Evolutionary conservation across 2,113 vertebrate species (phyloP).

Genomic region (Silurus meridionalis): DNA sequence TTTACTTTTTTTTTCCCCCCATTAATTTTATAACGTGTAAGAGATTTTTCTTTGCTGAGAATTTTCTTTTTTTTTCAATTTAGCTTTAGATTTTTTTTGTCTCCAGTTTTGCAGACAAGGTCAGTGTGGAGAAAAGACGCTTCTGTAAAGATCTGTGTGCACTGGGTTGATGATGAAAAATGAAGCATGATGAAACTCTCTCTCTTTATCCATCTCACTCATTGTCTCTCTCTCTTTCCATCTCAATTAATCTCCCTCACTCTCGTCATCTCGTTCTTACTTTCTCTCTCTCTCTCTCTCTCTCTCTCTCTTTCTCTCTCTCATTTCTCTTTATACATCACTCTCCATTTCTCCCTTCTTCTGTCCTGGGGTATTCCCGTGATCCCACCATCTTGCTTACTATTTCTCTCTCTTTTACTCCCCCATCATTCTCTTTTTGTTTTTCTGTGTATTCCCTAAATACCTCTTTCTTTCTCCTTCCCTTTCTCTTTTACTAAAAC

Average conservation of each 20-base stretch:
- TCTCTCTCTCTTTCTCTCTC: not conserved
- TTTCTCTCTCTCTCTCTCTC: not conserved
- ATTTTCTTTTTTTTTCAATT: not conserved
- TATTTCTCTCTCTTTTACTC: not conserved
- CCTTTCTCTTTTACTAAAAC: not conserved
- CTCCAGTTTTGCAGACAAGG: not conserved
- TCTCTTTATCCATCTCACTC: not conserved
- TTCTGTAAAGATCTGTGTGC: conserved; percentile 19
- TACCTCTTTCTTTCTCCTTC: not conserved
- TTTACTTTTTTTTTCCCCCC: not conserved
- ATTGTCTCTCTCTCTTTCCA: not conserved
- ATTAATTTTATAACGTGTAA: not conserved
- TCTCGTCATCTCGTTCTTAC: too few species aligned
- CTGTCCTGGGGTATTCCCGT: not conserved
- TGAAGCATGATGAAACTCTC: not conserved
- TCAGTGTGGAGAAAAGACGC: not conserved
- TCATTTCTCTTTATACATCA: not conserved
- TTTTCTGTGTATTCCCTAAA: not conserved
- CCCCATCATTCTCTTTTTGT: not conserved
- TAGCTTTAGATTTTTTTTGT: not conserved
- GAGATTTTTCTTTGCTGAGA: not conserved
- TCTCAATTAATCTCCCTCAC: not conserved
- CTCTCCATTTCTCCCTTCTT: not conserved
- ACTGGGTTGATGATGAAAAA: not conserved
- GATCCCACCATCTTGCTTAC: not conserved